Percentiles rank a stretch among this genome's conserved stretches.
Evolutionary conservation across 35 echinoderm and acorn worm genomes (phyloP).

Genomic region (Antedon bifida): DNA sequence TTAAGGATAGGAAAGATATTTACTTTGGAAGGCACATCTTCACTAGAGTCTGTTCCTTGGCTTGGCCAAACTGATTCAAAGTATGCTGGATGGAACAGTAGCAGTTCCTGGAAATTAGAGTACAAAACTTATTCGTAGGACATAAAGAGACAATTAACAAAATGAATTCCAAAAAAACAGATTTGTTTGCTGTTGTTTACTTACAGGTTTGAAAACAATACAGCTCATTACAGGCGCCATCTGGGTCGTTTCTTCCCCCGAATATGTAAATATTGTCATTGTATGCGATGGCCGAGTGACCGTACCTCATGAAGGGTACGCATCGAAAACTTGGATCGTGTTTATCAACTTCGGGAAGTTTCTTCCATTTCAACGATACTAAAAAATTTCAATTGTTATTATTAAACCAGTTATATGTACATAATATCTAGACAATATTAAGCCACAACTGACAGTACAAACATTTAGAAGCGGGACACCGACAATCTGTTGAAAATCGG

Average conservation of each 20-base stretch:
- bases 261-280: slow-evolving; percentile 67
- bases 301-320: slow-evolving; percentile 64
- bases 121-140: not conserved
- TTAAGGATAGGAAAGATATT: too few relatives aligned
- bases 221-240: slow-evolving; percentile 60
- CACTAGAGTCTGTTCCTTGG: too few relatives aligned
- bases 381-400: not conserved
- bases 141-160: not conserved
- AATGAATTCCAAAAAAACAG: not conserved
- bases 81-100: too few relatives aligned
- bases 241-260: slow-evolving; percentile 82
- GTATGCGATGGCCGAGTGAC: slow-evolving; percentile 64
- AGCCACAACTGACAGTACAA: not conserved
- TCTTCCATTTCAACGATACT: slow-evolving; percentile 57
- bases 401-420: not conserved
- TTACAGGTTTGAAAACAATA: slow-evolving; percentile 85
- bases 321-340: slow-evolving; percentile 9
- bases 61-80: too few relatives aligned
- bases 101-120: too few relatives aligned
- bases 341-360: slow-evolving; percentile 14
- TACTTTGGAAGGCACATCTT: too few relatives aligned
- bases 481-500: too few relatives aligned
- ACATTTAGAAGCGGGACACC: not conserved
- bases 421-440: not conserved
- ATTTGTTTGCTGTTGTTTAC: not conserved